Conservation (phyloP, 2,888 invertebrate species). For the Parasteatoda lunata region DNA sequence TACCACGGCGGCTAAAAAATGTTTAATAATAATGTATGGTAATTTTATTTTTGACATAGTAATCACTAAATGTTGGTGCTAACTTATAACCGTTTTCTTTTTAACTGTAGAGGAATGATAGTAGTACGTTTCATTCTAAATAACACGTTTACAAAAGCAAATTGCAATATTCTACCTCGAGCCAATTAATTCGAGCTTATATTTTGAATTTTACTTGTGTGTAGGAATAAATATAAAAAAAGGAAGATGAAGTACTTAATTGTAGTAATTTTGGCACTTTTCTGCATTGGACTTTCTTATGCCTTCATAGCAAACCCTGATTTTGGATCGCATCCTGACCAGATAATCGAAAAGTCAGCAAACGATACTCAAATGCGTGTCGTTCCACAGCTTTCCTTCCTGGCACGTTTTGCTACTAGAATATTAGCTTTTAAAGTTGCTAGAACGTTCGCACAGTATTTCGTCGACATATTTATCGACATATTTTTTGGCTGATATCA, state of each 20-base stretch:
- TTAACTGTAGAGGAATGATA: no score
- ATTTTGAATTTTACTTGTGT: neutral
- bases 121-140: no score
- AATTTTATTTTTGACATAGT: no score
- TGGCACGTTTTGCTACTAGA: constrained; percentile 22
- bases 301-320: neutral
- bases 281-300: neutral
- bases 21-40: no score
- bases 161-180: no score
- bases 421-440: constrained; percentile 26
- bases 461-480: constrained; percentile 41
- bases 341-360: neutral
- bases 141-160: no score
- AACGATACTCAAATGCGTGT: constrained; percentile 19
- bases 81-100: no score
- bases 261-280: neutral
- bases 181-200: neutral
- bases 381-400: neutral
- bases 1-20: no score
- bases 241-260: neutral
- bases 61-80: no score
- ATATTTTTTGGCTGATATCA: constrained; percentile 18
- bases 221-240: neutral
- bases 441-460: constrained; percentile 42
- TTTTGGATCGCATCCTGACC: neutral